A percentile compares a stretch with the other conserved stretches of the same genome.
These are phyloP conservation scores for Harlomillsia oculata DNA, from an alignment of 1,140 invertebrate species.

Conservation along the genomic window DNA sequence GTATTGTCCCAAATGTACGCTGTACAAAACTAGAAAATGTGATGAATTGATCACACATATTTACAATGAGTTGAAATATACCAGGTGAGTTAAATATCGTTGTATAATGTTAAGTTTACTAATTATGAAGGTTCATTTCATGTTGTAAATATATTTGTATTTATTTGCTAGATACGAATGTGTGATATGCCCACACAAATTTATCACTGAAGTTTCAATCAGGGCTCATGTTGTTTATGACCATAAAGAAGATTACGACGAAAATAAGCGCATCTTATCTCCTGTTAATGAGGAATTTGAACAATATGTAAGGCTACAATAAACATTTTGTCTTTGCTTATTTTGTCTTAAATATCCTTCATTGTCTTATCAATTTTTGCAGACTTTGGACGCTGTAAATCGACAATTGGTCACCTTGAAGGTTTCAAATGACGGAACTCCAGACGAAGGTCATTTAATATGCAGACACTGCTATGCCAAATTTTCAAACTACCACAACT, in stretches of 20 bases:
- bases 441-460: background rate
- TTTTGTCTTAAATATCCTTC: background rate
- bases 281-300: conserved; percentile 5
- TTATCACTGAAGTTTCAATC: conserved; percentile 19
- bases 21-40: conserved; percentile 45
- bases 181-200: conserved; percentile 10
- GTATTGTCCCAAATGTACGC: conserved; percentile 47
- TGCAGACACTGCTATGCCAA: conserved; percentile 42
- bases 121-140: background rate
- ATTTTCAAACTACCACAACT: conserved; percentile 39
- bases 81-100: conserved; percentile 39
- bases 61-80: conserved; percentile 47
- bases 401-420: background rate
- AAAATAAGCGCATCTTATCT: background rate
- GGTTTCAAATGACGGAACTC: background rate
- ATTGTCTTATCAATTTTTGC: background rate
- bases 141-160: background rate
- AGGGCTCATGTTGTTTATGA: conserved; percentile 24
- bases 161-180: conserved; percentile 21
- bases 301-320: background rate
- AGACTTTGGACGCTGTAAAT: background rate
- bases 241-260: conserved; percentile 15
- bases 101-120: background rate
- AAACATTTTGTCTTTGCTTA: background rate
- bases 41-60: conserved; percentile 48